These are phyloP conservation scores for Pararge aegeria DNA, from an alignment of 1,140 invertebrate genomes.

Conservation along the genomic window DNA sequence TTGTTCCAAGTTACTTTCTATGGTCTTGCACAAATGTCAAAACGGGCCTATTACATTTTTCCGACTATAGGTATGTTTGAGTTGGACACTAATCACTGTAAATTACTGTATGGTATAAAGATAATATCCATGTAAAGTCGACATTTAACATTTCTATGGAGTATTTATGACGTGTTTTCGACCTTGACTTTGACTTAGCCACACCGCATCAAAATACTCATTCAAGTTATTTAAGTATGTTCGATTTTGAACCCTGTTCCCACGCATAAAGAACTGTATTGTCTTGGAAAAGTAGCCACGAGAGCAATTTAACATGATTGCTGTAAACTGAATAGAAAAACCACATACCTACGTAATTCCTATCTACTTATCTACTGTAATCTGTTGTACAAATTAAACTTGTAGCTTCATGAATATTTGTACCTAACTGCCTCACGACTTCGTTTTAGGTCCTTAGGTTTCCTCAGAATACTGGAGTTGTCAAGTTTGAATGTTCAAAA, in stretches of 20 bases:
- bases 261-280: neutral
- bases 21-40: too few species aligned
- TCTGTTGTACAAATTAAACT: too few species aligned
- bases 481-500: too few species aligned
- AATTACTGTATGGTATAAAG: neutral
- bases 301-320: conserved; percentile 10
- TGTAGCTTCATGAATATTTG: too few species aligned
- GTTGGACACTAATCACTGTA: neutral
- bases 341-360: neutral
- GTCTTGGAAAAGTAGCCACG: neutral
- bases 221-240: neutral
- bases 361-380: too few species aligned
- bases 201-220: conserved; percentile 11
- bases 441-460: too few species aligned
- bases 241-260: conserved; percentile 8
- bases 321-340: neutral
- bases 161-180: too few species aligned
- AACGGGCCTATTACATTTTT: too few species aligned
- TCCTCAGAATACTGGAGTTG: too few species aligned
- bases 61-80: too few species aligned
- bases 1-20: too few species aligned
- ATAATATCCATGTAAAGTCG: neutral
- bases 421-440: too few species aligned
- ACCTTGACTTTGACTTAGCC: conserved; percentile 30
- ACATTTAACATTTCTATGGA: conserved; percentile 16